Conservation (phyloP, 2,888 invertebrate genomes). For the Macaria liturata region DNA sequence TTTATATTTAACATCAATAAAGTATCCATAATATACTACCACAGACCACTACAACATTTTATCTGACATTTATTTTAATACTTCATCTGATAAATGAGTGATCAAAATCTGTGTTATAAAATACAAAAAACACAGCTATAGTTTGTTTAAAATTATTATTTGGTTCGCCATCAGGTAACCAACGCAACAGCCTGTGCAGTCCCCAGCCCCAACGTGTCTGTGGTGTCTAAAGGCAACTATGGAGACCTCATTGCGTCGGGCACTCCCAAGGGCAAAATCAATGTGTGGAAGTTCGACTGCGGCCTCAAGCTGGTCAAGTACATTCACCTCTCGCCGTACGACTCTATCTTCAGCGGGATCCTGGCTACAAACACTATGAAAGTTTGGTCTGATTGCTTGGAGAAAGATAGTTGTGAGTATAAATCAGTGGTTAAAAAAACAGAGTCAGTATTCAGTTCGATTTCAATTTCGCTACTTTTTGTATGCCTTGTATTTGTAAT, state of each 20-base stretch:
- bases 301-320: conserved; percentile 88
- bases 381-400: conserved; percentile 75
- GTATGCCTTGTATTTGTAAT: too few species aligned
- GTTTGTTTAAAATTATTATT: too few species aligned
- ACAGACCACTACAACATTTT: too few species aligned
- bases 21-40: too few species aligned
- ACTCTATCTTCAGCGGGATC: conserved; percentile 77
- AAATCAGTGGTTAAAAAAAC: neutral
- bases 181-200: conserved; percentile 92
- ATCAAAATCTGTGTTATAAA: too few species aligned
- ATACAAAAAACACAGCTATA: too few species aligned
- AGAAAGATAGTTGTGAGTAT: conserved; percentile 74
- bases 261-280: conserved; percentile 86
- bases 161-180: conserved; percentile 77
- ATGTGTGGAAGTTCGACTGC: conserved; percentile 92
- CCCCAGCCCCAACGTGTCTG: conserved; percentile 76
- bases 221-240: conserved; percentile 85
- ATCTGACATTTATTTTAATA: too few species aligned
- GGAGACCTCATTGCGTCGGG: conserved; percentile 84
- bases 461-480: too few species aligned
- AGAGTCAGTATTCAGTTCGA: too few species aligned
- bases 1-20: too few species aligned
- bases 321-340: conserved; percentile 77
- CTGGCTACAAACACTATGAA: conserved; percentile 68
- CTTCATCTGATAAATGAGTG: too few species aligned